Base-by-base conservation (phyloP, 2,888 invertebrate genomes). In the Rapana venosa region DNA sequence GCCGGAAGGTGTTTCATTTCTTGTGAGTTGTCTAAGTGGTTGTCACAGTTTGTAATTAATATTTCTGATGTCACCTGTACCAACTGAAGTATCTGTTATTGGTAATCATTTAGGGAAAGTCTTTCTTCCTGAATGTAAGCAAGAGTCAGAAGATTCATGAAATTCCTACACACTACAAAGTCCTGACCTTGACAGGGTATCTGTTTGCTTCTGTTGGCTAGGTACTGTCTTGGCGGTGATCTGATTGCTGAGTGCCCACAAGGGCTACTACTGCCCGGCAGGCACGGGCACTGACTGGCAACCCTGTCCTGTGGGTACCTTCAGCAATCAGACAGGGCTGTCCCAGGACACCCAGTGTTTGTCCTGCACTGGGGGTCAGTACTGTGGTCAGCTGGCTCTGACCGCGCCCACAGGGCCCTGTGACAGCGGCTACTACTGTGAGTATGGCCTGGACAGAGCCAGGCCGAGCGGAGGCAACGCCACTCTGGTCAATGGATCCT, bases 211-310 rank as follows among this genome's bases (percentile, higher is more conserved):
- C 58, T 58, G 30, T 30, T 26, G 87, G 91, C 0, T 90, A 95
- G 95, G 95, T 96, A 95, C 91, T 96, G 96, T 91, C 89, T 93
- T 22, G 90, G 92, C 90, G 96, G 96, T 13, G 92, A 93, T 87
- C 90, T 94, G 81, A 92, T 94, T 0, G 90, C 89, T 13, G 88
- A 91, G 13, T 96, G 96, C 90, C 95, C 96, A 1, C 91, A 91
- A 87, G 96, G 96, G 96, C 35, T 92, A 95, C 92, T 95, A 93
- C 92, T 96, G 96, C 91, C 95, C 95, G 26, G 92, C 90, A 1
- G 95, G 95, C 1, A 96, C 95, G 26, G 95, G 94, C 35, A 91
- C 93, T 89, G 93, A 95, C 93, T 95, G 95, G 95, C 94, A 94
- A 90, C 93, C 93, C 22, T 94, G 94, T 88, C 95, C 95, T 87